These are phyloP conservation scores for Lycopodina hypogea DNA, from an alignment of 37 sponge, comb jelly and placozoan genomes.

Conservation along the genomic window DNA sequence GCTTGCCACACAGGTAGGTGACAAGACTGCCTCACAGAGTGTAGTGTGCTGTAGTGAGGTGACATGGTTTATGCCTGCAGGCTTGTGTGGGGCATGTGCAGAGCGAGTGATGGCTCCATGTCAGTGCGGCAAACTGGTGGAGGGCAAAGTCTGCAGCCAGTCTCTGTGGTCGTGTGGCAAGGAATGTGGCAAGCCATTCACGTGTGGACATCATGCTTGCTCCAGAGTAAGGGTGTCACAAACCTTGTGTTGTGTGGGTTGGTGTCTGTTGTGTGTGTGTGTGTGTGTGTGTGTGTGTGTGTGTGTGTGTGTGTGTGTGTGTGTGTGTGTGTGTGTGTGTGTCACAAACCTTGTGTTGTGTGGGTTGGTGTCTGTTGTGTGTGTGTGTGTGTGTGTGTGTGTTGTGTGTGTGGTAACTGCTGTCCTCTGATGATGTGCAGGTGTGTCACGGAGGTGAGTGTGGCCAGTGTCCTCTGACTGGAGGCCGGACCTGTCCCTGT, in stretches of 20 bases:
- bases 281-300: background rate
- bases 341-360: background rate
- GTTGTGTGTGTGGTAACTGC: background rate
- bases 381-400: too few relatives aligned
- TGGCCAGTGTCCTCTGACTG: slow-evolving; percentile 76
- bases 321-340: slow-evolving; percentile 20
- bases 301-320: background rate
- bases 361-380: background rate
- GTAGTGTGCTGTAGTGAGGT: background rate
- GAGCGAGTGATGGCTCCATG: slow-evolving; percentile 48
- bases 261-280: background rate
- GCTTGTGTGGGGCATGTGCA: slow-evolving; percentile 67
- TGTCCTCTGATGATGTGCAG: slow-evolving; percentile 1
- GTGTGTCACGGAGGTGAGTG: slow-evolving; percentile 83
- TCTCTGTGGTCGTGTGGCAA: slow-evolving; percentile 75
- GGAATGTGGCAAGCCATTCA: slow-evolving; percentile 40
- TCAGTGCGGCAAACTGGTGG: slow-evolving; percentile 65
- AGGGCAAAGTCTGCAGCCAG: slow-evolving; percentile 46
- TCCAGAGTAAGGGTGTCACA: slow-evolving; percentile 16
- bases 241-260: background rate
- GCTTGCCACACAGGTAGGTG: slow-evolving; percentile 79
- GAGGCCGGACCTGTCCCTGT: slow-evolving; percentile 80
- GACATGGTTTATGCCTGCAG: slow-evolving; percentile 18
- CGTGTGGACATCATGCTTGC: slow-evolving; percentile 56
- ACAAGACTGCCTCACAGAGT: too few relatives aligned